phyloP scores from a whole-genome alignment of 2,888 invertebrate genomes.

The Silvanus unidentatus region DNA sequence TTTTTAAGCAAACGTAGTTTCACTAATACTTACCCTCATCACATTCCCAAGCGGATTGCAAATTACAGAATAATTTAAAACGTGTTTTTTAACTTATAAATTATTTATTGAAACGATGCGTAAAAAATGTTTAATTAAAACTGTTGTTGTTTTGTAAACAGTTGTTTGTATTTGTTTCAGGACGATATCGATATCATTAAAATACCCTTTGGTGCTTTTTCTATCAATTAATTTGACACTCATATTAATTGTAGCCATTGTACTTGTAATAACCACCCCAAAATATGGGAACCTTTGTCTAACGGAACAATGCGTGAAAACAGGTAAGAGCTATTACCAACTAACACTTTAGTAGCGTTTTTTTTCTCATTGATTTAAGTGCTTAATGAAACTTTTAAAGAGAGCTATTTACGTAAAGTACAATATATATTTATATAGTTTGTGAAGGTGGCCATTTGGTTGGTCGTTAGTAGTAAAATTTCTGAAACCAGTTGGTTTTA shows the following conservation, averaged over 20 bases:
- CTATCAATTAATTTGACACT: slow-evolving; percentile 47
- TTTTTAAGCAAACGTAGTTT: too few relatives aligned
- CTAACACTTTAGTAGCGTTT: too few relatives aligned
- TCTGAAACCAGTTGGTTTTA: slow-evolving; percentile 5
- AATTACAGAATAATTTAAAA: too few relatives aligned
- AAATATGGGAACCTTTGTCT: slow-evolving; percentile 49
- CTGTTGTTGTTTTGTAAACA: too few relatives aligned
- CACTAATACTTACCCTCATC: too few relatives aligned
- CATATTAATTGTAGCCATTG: slow-evolving; percentile 49
- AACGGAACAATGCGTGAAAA: slow-evolving; percentile 58
- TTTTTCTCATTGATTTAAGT: too few relatives aligned
- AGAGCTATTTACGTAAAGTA: slow-evolving; percentile 5
- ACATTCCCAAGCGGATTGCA: too few relatives aligned
- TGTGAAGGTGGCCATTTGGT: slow-evolving; percentile 2
- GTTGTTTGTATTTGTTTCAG: slow-evolving; percentile 23
- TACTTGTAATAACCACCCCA: slow-evolving; percentile 49
- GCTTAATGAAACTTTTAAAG: slow-evolving; percentile 4
- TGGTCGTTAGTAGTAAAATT: slow-evolving; percentile 7
- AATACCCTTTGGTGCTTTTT: slow-evolving; percentile 27
- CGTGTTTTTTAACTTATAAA: too few relatives aligned
- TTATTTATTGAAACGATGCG: too few relatives aligned
- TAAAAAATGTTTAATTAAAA: too few relatives aligned
- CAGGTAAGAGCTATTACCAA: slow-evolving; percentile 51
- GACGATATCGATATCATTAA: slow-evolving; percentile 22
- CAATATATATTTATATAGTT: slow-evolving; percentile 1